These are phyloP conservation scores for Gryllus longicercus DNA, from an alignment of 2,888 invertebrate species.

Conservation along the genomic window DNA sequence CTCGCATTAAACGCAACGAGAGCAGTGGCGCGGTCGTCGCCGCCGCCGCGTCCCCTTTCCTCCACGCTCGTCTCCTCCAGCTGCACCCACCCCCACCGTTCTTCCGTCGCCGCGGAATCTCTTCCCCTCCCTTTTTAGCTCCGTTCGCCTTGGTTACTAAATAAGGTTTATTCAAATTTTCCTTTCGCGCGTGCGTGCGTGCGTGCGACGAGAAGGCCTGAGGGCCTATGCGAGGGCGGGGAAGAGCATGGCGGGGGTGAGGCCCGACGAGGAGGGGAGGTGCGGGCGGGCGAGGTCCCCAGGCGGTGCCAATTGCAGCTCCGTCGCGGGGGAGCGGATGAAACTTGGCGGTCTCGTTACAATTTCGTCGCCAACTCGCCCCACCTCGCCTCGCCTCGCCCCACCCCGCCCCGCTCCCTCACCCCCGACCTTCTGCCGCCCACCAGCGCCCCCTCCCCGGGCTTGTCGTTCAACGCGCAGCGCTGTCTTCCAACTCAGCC, in stretches of 20 bases:
- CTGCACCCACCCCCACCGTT: neutral
- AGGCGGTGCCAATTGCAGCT: slow-evolving; percentile 29
- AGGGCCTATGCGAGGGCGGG: neutral
- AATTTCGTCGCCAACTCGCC: slow-evolving; percentile 4
- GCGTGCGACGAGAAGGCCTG: slow-evolving; percentile 22
- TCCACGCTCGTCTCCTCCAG: neutral
- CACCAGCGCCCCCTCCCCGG: neutral
- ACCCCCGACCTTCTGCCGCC: neutral
- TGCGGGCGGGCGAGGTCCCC: slow-evolving; percentile 26
- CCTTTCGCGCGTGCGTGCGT: slow-evolving; percentile 22
- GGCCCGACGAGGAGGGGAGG: neutral
- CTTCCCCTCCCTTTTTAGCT: slow-evolving; percentile 4
- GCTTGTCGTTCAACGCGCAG: slow-evolving; percentile 27
- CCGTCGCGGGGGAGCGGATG: slow-evolving; percentile 24
- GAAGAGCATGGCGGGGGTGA: neutral
- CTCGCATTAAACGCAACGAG: slow-evolving; percentile 18
- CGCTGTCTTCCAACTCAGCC: slow-evolving; percentile 28
- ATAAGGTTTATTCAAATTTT: slow-evolving; percentile 33
- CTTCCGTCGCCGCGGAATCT: slow-evolving; percentile 18
- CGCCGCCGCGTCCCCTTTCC: neutral
- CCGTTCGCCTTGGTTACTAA: slow-evolving; percentile 26
- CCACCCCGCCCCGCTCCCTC: neutral
- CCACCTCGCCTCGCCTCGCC: neutral
- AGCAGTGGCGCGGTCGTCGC: neutral
- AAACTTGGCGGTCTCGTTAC: slow-evolving; percentile 27